Evolutionary conservation across 2,888 invertebrate species (phyloP).

Genomic region (Aromia moschata): DNA sequence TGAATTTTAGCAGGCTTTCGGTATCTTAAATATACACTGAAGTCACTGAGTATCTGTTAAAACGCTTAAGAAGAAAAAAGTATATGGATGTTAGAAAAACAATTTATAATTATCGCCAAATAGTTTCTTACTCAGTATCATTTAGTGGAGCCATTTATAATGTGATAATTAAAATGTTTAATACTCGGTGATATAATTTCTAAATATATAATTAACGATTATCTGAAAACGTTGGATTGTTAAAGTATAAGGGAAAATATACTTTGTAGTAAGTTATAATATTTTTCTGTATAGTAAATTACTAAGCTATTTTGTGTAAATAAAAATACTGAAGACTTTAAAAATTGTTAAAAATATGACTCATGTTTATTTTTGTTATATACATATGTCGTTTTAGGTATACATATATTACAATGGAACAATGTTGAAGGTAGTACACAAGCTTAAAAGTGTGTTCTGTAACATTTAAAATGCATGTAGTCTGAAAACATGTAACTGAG

Average conservation of each 20-base stretch:
- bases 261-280: conserved; percentile 4
- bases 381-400: conserved; percentile 16
- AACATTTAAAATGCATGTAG: background rate
- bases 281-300: conserved; percentile 22
- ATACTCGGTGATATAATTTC: conserved; percentile 32
- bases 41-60: conserved; percentile 20
- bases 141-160: conserved; percentile 5
- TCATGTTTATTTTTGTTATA: conserved; percentile 24
- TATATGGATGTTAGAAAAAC: background rate
- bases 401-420: background rate
- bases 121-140: background rate
- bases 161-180: conserved; percentile 26
- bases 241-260: conserved; percentile 19
- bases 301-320: conserved; percentile 20
- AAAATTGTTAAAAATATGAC: conserved; percentile 11
- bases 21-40: background rate
- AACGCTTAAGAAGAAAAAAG: background rate
- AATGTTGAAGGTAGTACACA: background rate
- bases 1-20: too few species aligned
- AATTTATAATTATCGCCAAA: background rate
- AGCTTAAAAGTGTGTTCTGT: background rate
- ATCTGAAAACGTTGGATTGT: conserved; percentile 25
- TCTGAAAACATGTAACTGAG: background rate
- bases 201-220: conserved; percentile 10
- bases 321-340: conserved; percentile 22